These are phyloP conservation scores for human (Homo sapiens) DNA, from an alignment of 2,113 vertebrate species.

Conservation along the genomic window DNA sequence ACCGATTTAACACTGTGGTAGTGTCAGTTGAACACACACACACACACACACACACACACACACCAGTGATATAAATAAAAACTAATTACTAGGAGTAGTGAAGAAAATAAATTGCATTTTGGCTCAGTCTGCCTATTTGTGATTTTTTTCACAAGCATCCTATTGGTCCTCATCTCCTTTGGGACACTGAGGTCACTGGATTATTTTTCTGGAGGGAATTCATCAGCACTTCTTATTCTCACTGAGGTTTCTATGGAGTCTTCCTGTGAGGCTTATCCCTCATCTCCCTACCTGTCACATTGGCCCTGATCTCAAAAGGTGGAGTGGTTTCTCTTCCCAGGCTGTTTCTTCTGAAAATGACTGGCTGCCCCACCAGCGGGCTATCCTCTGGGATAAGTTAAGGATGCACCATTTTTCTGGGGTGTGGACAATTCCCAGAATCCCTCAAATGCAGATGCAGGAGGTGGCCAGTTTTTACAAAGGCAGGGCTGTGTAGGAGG, in stretches of 20 bases:
- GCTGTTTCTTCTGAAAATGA: background rate
- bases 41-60: background rate
- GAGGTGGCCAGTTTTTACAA: background rate
- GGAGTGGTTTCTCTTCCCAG: background rate
- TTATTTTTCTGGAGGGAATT: background rate
- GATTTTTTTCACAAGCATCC: background rate
- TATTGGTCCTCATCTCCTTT: background rate
- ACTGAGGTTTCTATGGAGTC: background rate
- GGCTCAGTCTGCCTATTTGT: background rate
- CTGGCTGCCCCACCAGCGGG: background rate
- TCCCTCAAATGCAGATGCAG: background rate
- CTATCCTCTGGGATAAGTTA: background rate
- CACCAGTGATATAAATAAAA: background rate
- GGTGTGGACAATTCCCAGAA: background rate
- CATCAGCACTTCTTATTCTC: background rate
- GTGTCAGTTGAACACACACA: background rate
- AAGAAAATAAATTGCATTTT: background rate
- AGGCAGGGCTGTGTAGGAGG: background rate
- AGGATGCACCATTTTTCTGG: background rate
- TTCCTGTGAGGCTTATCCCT: background rate
- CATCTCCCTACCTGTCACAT: background rate
- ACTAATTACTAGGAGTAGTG: background rate
- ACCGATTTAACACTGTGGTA: background rate
- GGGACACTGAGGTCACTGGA: background rate
- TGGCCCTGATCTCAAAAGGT: background rate